A percentile compares a stretch with the other conserved stretches of the same genome.
Conservation (phyloP, 2,888 invertebrate genomes). For the Pardosa pseudoannulata region DNA sequence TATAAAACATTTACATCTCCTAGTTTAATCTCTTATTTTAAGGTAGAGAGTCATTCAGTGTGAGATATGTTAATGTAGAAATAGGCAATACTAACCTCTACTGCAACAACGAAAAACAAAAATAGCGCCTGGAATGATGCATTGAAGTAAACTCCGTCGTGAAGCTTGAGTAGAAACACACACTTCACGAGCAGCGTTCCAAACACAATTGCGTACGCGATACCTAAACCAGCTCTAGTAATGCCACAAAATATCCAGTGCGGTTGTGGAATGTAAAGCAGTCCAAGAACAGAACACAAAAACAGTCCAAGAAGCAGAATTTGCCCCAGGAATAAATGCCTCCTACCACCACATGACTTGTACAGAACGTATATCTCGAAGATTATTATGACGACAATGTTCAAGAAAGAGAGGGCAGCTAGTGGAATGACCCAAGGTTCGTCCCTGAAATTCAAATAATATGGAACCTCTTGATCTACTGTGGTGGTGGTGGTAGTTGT, state of each 20-base stretch:
- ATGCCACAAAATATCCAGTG: slow-evolving; percentile 88
- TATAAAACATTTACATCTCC: too few relatives aligned
- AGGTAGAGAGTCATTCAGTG: too few relatives aligned
- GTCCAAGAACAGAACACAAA: slow-evolving; percentile 87
- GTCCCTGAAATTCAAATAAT: slow-evolving; percentile 68
- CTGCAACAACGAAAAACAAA: slow-evolving; percentile 92
- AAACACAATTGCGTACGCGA: slow-evolving; percentile 89
- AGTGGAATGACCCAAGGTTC: slow-evolving; percentile 95
- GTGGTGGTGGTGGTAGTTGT: neutral
- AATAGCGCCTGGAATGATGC: slow-evolving; percentile 93
- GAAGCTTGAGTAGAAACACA: slow-evolving; percentile 93
- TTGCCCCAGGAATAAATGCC: slow-evolving; percentile 89
- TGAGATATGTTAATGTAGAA: too few relatives aligned
- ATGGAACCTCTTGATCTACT: slow-evolving; percentile 30
- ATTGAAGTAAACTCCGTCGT: slow-evolving; percentile 92
- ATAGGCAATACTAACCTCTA: slow-evolving; percentile 80
- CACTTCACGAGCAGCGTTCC: slow-evolving; percentile 94
- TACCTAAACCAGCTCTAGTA: slow-evolving; percentile 86
- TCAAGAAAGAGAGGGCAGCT: slow-evolving; percentile 87
- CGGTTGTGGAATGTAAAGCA: slow-evolving; percentile 87
- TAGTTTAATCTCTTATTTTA: too few relatives aligned
- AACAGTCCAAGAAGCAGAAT: slow-evolving; percentile 90
- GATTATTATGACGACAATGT: slow-evolving; percentile 89
- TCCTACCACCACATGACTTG: slow-evolving; percentile 84
- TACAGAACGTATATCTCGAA: slow-evolving; percentile 92